phyloP scores from a whole-genome alignment of 2,113 vertebrate species.

The Pseudopipra pipra region DNA sequence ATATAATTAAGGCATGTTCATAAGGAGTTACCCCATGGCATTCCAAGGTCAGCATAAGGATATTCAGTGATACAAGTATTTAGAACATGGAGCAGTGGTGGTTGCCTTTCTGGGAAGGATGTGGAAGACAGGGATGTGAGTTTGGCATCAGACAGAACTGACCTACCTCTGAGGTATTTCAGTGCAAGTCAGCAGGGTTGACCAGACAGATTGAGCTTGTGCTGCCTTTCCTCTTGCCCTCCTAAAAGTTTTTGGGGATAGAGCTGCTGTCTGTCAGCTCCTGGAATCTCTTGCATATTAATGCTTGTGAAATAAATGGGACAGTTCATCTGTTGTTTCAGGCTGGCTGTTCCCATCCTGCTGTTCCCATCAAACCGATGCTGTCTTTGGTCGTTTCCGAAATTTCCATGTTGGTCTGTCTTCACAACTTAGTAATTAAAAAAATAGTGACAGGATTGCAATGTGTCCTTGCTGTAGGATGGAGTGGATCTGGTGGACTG shows the following conservation, averaged over 20 bases:
- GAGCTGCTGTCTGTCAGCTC: not conserved
- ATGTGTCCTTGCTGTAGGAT: constrained; percentile 76
- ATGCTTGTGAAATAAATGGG: not conserved
- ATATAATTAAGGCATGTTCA: not conserved
- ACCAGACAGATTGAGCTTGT: rapidly evolving
- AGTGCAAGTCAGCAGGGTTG: not conserved
- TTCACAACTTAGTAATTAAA: not conserved
- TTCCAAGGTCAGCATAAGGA: not conserved
- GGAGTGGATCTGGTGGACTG: constrained; percentile 94
- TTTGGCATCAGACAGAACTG: not conserved
- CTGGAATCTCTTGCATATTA: not conserved
- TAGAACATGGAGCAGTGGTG: not conserved
- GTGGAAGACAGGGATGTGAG: not conserved
- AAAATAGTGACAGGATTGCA: no score
- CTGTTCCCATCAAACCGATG: rapidly evolving
- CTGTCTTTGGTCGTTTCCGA: not conserved
- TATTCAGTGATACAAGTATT: rapidly evolving
- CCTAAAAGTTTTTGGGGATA: not conserved
- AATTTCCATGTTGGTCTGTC: not conserved
- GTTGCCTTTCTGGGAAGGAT: not conserved
- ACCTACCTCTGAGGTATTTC: rapidly evolving
- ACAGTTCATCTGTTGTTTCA: rapidly evolving
- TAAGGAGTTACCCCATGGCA: not conserved
- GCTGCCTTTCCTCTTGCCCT: not conserved
- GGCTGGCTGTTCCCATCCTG: not conserved